Conservation (phyloP, 2,113 vertebrate species). For the Hydrolagus affinis region DNA sequence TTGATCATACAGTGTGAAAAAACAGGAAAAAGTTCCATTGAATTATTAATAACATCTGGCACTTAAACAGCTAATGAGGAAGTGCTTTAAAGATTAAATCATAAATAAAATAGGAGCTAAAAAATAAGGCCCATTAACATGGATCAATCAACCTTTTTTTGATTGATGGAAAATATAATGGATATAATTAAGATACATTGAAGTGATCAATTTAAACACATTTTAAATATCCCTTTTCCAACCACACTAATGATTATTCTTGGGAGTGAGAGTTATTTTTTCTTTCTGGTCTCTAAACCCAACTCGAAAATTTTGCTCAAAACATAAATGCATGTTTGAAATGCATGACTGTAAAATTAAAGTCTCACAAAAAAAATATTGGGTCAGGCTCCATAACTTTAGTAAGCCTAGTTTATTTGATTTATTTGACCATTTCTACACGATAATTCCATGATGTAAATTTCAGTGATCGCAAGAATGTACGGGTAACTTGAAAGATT, state of each 20-base stretch:
- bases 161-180: conserved; percentile 5
- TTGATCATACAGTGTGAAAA: background rate
- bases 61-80: conserved; percentile 24
- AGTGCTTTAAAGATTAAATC: conserved; percentile 15
- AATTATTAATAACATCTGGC: conserved; percentile 18
- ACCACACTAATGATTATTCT: background rate
- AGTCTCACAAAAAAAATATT: no score
- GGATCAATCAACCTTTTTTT: background rate
- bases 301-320: no score
- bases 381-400: no score
- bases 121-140: conserved; percentile 5
- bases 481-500: background rate
- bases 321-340: background rate
- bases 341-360: background rate
- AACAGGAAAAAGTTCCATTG: background rate
- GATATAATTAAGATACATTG: background rate
- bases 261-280: no score
- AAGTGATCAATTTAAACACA: background rate
- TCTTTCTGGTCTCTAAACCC: no score
- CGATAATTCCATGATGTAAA: background rate
- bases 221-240: background rate
- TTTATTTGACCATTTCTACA: background rate
- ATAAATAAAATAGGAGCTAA: conserved; percentile 26
- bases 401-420: background rate
- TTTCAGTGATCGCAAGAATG: background rate